Evolutionary conservation across 2,113 vertebrate genomes (phyloP).

Genomic region (Hydrochoerus hydrochaeris): DNA sequence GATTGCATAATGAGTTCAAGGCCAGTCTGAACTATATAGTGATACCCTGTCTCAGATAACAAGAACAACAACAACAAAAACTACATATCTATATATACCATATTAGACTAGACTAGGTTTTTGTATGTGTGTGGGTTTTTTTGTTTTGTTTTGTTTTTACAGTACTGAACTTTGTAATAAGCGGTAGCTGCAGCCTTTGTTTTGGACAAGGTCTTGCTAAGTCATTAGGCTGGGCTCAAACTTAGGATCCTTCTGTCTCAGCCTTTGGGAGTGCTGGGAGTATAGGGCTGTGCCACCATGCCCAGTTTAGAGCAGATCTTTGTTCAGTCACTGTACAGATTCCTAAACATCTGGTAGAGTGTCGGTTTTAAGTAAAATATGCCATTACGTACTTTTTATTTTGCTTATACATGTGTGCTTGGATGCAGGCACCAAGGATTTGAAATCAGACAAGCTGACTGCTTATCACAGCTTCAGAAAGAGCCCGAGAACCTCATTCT

Average conservation of each 20-base stretch:
- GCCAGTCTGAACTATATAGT: not conserved
- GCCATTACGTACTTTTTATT: slow-evolving; percentile 68
- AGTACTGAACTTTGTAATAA: not conserved
- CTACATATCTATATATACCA: slow-evolving; percentile 51
- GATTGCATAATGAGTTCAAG: not conserved
- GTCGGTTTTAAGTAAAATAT: slow-evolving; percentile 71
- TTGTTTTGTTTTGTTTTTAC: too few species aligned
- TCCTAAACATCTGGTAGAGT: slow-evolving; percentile 70
- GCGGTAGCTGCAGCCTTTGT: not conserved
- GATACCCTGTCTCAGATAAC: not conserved
- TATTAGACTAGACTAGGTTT: not conserved
- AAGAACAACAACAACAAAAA: too few species aligned
- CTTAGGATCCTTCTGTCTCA: not conserved
- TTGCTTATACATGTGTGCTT: slow-evolving; percentile 70
- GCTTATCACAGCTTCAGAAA: slow-evolving; percentile 59
- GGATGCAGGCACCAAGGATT: slow-evolving; percentile 23
- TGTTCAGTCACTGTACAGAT: slow-evolving; percentile 59
- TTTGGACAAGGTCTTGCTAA: not conserved
- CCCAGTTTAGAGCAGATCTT: not conserved
- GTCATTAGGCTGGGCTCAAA: not conserved
- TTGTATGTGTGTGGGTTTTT: too few species aligned
- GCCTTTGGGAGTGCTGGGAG: not conserved
- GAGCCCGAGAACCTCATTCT: slow-evolving; percentile 51
- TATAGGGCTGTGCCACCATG: not conserved
- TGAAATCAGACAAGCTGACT: slow-evolving; percentile 60